Conservation (phyloP, 2,888 invertebrate genomes). For the Coleophora deauratella region DNA sequence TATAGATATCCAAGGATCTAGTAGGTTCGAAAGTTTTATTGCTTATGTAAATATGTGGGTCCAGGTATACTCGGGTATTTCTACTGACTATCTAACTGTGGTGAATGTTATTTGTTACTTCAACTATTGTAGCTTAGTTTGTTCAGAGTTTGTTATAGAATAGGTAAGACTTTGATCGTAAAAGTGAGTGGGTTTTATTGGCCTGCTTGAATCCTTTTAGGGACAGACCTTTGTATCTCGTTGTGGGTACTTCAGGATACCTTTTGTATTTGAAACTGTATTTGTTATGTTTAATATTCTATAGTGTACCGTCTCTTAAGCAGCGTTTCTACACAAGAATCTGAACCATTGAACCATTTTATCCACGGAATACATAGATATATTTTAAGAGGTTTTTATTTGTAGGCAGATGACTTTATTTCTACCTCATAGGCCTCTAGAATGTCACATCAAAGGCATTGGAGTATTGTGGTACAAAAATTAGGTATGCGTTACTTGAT, state of each 20-base stretch:
- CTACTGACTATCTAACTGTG: conserved; percentile 12
- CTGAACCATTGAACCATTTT: too few relatives aligned
- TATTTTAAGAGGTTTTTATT: too few relatives aligned
- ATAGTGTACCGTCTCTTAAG: too few relatives aligned
- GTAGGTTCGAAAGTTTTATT: conserved; percentile 34
- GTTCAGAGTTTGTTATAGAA: not conserved
- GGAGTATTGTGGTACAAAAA: too few relatives aligned
- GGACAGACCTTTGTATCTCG: not conserved
- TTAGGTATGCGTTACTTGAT: too few relatives aligned
- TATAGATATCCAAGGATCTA: conserved; percentile 1
- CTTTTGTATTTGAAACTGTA: not conserved
- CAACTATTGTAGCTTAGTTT: not conserved
- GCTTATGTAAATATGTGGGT: conserved; percentile 43
- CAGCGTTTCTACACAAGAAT: too few relatives aligned
- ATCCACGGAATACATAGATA: too few relatives aligned
- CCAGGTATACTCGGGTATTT: conserved; percentile 18
- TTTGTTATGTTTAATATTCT: too few relatives aligned
- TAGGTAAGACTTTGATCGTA: not conserved
- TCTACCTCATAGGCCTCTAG: too few relatives aligned
- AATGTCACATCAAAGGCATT: too few relatives aligned
- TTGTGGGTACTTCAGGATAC: not conserved
- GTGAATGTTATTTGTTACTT: conserved; percentile 29
- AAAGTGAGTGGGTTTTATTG: not conserved
- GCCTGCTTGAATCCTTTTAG: not conserved
- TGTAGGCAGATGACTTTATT: too few relatives aligned